These are phyloP conservation scores for Oegoconia quadripuncta DNA, from an alignment of 2,888 invertebrate genomes.

Conservation along the genomic window DNA sequence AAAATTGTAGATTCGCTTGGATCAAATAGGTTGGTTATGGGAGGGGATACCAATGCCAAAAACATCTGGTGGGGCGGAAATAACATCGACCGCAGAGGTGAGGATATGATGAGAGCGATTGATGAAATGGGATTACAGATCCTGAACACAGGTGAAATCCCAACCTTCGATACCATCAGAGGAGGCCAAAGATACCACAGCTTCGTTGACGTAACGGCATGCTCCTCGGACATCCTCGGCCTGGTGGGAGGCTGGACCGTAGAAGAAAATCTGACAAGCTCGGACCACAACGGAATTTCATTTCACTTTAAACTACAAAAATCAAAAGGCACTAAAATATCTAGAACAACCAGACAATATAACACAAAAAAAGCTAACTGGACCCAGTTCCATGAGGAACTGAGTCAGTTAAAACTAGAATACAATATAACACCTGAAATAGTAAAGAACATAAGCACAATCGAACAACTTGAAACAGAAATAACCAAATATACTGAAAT, in stretches of 20 bases:
- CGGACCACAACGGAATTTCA: conserved; percentile 1
- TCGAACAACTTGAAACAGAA: neutral
- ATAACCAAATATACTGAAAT: neutral
- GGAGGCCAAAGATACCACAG: too few species aligned
- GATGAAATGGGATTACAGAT: neutral
- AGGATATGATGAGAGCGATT: neutral
- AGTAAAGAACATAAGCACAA: neutral
- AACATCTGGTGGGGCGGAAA: conserved; percentile 13
- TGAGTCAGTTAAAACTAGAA: neutral
- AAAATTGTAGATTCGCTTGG: too few species aligned
- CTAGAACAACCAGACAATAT: neutral
- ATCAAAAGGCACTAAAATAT: neutral
- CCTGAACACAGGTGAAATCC: too few species aligned
- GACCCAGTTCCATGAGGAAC: neutral
- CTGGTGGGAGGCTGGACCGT: conserved; percentile 1
- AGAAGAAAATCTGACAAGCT: neutral
- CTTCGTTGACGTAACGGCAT: too few species aligned
- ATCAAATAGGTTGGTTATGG: conserved; percentile 9
- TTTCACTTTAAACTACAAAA: neutral
- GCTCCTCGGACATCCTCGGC: too few species aligned
- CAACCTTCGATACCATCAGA: too few species aligned
- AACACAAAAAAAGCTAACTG: neutral
- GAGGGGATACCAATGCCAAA: conserved; percentile 13
- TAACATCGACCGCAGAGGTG: neutral
- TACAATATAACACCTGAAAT: neutral